Evolutionary conservation across 2,113 vertebrate species (phyloP).

Genomic region (Micronycteris hirsuta): DNA sequence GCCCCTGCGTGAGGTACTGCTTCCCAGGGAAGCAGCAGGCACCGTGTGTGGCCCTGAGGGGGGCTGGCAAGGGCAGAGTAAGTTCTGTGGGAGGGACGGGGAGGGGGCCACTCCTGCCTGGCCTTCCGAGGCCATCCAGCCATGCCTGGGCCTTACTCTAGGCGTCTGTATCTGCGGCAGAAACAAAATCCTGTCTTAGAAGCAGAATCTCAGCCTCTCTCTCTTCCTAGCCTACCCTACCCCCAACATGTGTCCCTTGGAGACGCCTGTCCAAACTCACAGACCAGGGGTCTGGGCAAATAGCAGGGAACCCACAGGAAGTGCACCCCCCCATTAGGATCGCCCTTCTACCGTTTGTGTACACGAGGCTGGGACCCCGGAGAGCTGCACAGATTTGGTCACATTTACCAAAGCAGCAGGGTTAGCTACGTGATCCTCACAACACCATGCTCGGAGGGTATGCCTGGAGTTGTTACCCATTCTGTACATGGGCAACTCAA

Average conservation of each 20-base stretch:
- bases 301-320: no score
- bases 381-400: neutral
- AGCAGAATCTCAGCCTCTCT: neutral
- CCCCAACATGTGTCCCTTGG: neutral
- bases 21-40: neutral
- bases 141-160: no score
- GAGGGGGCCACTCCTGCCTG: neutral
- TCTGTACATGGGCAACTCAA: neutral
- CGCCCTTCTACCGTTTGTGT: rapidly evolving
- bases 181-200: neutral
- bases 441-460: neutral
- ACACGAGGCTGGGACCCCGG: neutral
- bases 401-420: neutral
- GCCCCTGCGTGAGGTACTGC: neutral
- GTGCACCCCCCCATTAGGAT: neutral
- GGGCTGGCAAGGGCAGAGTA: neutral
- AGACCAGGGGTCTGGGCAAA: neutral
- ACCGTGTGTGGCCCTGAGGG: rapidly evolving
- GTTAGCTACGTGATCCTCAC: neutral
- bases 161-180: rapidly evolving
- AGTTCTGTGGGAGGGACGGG: neutral
- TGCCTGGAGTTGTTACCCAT: rapidly evolving
- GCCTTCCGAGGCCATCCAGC: neutral
- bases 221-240: neutral
- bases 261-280: neutral